Percentiles rank a stretch among this genome's conserved stretches.
phyloP scores from a whole-genome alignment of 2,797 vertebrate species.

The Luscinia luscinia region DNA sequence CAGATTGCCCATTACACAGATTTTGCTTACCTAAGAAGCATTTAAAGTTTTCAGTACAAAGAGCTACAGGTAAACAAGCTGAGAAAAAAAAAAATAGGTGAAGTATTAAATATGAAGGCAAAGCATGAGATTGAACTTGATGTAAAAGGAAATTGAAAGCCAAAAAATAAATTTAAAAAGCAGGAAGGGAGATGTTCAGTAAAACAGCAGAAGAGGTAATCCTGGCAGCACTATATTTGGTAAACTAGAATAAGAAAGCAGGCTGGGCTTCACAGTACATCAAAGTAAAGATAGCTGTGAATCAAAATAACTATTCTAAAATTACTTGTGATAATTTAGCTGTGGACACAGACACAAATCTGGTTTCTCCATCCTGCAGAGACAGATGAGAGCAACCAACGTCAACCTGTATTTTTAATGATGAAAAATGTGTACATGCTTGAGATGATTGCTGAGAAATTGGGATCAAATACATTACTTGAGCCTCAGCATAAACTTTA shows the following conservation, averaged over 20 bases:
- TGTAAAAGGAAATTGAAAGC: background rate
- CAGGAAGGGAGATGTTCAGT: background rate
- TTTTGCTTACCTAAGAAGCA: background rate
- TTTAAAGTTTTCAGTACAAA: background rate
- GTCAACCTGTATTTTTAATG: background rate
- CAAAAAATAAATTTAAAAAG: background rate
- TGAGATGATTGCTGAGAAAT: background rate
- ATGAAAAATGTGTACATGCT: background rate
- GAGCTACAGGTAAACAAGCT: background rate
- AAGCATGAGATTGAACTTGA: background rate
- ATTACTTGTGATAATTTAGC: background rate
- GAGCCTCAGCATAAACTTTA: background rate
- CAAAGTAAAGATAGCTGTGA: background rate
- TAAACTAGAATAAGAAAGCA: background rate
- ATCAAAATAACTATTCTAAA: background rate
- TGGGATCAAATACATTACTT: background rate
- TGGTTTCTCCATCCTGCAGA: background rate
- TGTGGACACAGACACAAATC: background rate
- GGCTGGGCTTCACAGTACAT: background rate
- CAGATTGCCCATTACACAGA: background rate
- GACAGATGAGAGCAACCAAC: background rate
- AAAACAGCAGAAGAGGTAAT: background rate
- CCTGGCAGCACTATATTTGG: background rate
- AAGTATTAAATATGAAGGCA: background rate
- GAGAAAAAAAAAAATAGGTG: background rate